phyloP scores from a whole-genome alignment of 2,888 invertebrate species.

The Pycnomerus fuliginosus region DNA sequence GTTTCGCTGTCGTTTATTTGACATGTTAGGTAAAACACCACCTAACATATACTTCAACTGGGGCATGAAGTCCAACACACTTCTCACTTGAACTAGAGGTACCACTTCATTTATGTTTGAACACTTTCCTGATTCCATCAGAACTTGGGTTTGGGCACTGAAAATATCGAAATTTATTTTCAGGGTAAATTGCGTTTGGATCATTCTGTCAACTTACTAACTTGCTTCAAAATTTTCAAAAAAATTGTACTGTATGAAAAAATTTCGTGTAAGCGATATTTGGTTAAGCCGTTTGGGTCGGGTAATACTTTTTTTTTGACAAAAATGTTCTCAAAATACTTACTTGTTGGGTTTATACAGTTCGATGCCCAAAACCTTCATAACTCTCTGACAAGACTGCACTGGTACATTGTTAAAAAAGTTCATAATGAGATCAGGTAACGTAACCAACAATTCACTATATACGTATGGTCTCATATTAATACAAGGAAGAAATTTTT shows the following conservation, averaged over 20 bases:
- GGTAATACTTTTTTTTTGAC: too few species aligned
- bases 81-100: conserved; percentile 79
- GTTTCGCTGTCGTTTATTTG: conserved; percentile 58
- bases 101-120: conserved; percentile 69
- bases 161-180: conserved; percentile 23
- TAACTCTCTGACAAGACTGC: conserved; percentile 73
- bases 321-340: conserved; percentile 49
- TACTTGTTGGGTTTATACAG: conserved; percentile 82
- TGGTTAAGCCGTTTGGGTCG: too few species aligned
- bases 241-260: too few species aligned
- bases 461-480: conserved; percentile 84
- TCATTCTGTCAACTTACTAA: too few species aligned
- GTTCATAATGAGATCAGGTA: conserved; percentile 76
- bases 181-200: not conserved
- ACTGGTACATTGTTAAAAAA: conserved; percentile 78
- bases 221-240: too few species aligned
- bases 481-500: conserved; percentile 82
- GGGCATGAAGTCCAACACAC: conserved; percentile 82
- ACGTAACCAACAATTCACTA: conserved; percentile 77
- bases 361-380: conserved; percentile 77
- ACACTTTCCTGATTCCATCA: conserved; percentile 75
- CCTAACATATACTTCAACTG: conserved; percentile 84
- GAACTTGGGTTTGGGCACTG: conserved; percentile 67
- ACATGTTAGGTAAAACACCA: conserved; percentile 49
- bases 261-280: too few species aligned